Evolutionary conservation across 2,888 invertebrate species (phyloP).

Genomic region (Ectropis crepuscularia): DNA sequence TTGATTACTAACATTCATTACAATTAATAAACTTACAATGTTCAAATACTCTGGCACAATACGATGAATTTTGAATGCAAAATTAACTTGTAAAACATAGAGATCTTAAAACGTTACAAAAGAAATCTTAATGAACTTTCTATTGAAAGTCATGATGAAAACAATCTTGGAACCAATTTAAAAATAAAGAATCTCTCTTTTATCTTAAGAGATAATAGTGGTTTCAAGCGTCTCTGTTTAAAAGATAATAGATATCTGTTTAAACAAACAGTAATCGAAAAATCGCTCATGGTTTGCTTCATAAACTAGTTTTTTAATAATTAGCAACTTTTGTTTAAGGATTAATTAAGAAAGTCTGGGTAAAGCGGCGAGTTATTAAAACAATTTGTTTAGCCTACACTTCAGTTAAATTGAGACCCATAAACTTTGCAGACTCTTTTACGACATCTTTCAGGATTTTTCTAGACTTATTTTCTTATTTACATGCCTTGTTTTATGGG

Average conservation of each 20-base stretch:
- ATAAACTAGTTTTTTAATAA: conserved; percentile 10
- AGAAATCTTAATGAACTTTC: background rate
- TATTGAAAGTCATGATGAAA: conserved; percentile 1
- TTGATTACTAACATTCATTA: too few relatives aligned
- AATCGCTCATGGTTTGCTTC: background rate
- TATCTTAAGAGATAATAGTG: background rate
- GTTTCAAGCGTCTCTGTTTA: background rate
- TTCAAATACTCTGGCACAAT: too few relatives aligned
- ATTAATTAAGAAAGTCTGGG: background rate
- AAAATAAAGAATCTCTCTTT: background rate
- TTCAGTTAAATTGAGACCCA: conserved; percentile 4
- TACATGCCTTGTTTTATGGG: background rate
- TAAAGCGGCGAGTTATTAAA: conserved; percentile 14
- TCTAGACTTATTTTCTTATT: background rate
- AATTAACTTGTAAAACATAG: too few relatives aligned
- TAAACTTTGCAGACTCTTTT: conserved; percentile 6
- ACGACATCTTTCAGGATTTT: background rate
- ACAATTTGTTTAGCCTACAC: conserved; percentile 13
- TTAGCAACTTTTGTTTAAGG: conserved; percentile 6
- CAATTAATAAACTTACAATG: too few relatives aligned
- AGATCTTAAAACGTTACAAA: background rate
- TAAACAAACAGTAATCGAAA: background rate
- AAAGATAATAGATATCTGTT: background rate
- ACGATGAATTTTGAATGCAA: background rate
- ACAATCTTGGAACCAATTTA: background rate